A percentile compares a stretch with the other conserved stretches of the same genome.
phyloP scores from a whole-genome alignment of 2,888 invertebrate genomes.

The Tinea trinotella region DNA sequence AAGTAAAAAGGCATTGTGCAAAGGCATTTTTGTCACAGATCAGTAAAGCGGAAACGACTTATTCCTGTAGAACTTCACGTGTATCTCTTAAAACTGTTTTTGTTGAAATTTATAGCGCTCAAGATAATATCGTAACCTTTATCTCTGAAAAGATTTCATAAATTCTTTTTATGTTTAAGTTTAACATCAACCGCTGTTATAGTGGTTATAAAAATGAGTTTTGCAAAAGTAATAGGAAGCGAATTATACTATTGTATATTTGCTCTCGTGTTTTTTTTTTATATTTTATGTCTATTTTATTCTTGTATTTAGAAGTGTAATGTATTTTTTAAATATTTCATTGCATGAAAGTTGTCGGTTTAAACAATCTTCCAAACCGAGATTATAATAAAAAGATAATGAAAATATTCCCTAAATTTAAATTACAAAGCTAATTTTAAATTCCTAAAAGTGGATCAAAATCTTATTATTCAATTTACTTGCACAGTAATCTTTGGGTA shows the following conservation, averaged over 20 bases:
- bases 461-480: neutral
- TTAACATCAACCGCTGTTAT: neutral
- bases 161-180: neutral
- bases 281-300: too few relatives aligned
- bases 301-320: too few relatives aligned
- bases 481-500: neutral
- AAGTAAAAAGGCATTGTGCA: neutral
- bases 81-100: neutral
- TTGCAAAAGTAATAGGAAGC: too few relatives aligned
- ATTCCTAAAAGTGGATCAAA: neutral
- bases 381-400: too few relatives aligned
- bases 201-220: neutral
- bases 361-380: too few relatives aligned
- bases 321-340: too few relatives aligned
- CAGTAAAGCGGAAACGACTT: neutral
- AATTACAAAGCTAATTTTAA: too few relatives aligned
- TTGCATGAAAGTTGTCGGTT: too few relatives aligned
- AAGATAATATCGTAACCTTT: neutral
- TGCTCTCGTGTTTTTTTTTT: too few relatives aligned
- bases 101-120: conserved; percentile 1
- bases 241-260: too few relatives aligned
- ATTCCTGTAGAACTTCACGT: neutral
- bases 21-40: neutral
- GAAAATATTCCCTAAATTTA: too few relatives aligned
- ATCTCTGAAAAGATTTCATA: conserved; percentile 1